Evolutionary conservation across 30 jellyfish, hydroid and myxozoan genomes (phyloP).

Genomic region (Nemopilema nomurai): DNA sequence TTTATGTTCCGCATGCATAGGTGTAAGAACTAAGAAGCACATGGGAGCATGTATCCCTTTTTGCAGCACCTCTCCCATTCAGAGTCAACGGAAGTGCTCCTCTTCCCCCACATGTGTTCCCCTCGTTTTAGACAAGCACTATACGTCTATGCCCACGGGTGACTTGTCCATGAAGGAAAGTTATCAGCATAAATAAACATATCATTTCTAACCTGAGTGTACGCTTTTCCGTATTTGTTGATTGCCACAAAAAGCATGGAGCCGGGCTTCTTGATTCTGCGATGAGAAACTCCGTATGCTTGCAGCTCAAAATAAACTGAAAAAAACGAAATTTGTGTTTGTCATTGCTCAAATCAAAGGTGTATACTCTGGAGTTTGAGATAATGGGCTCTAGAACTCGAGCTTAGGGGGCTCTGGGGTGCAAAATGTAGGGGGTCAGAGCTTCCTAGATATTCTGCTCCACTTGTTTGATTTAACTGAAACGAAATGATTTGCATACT

Average conservation of each 20-base stretch:
- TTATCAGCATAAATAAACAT: background rate
- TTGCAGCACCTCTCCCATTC: too few relatives aligned
- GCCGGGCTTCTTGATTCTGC: slow-evolving; percentile 31
- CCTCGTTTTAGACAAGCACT: too few relatives aligned
- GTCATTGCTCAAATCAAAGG: background rate
- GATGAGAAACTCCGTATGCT: slow-evolving; percentile 19
- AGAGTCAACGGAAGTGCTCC: too few relatives aligned
- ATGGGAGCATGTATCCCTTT: too few relatives aligned
- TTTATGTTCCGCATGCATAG: too few relatives aligned
- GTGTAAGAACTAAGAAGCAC: too few relatives aligned
- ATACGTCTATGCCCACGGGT: too few relatives aligned
- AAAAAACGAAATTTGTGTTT: background rate
- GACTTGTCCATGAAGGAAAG: too few relatives aligned
- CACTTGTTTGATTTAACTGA: too few relatives aligned
- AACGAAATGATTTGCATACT: too few relatives aligned
- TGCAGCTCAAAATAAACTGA: slow-evolving; percentile 47
- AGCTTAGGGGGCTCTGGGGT: background rate
- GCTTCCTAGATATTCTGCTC: too few relatives aligned
- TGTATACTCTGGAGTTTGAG: background rate
- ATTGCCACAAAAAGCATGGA: slow-evolving; percentile 33
- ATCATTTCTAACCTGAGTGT: slow-evolving; percentile 33
- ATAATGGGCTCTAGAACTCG: background rate
- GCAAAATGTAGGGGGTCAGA: background rate
- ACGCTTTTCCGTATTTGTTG: slow-evolving; percentile 42
- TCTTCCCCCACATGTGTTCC: too few relatives aligned